These are phyloP conservation scores for Pholis gunnellus DNA, from an alignment of 2,113 vertebrate species.

Conservation along the genomic window DNA sequence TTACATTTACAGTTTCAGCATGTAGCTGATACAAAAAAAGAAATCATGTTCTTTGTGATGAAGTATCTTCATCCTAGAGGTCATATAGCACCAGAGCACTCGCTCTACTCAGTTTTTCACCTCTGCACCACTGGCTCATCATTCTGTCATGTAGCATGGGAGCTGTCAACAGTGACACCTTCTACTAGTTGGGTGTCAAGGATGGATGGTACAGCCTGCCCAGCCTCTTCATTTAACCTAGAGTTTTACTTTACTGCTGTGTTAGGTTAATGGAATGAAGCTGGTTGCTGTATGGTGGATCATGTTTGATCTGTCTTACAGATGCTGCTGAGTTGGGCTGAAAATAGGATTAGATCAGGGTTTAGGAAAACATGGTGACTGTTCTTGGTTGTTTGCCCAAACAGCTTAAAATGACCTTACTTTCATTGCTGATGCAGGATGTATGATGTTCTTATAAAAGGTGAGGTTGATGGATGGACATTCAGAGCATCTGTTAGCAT, in stretches of 20 bases:
- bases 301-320: slow-evolving; percentile 59
- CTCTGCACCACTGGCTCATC: slow-evolving; percentile 63
- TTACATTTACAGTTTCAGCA: slow-evolving; percentile 24
- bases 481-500: background rate
- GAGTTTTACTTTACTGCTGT: slow-evolving; percentile 53
- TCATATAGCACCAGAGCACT: slow-evolving; percentile 42
- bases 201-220: slow-evolving; percentile 53
- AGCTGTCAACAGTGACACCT: slow-evolving; percentile 73
- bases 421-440: background rate
- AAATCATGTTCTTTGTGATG: slow-evolving; percentile 24
- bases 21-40: slow-evolving; percentile 20
- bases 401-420: background rate
- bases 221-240: slow-evolving; percentile 64
- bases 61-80: slow-evolving; percentile 54
- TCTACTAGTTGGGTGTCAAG: slow-evolving; percentile 64
- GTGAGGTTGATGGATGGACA: background rate
- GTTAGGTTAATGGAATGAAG: slow-evolving; percentile 56
- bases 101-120: slow-evolving; percentile 55
- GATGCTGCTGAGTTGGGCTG: slow-evolving; percentile 46
- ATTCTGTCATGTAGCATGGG: slow-evolving; percentile 62
- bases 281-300: slow-evolving; percentile 36
- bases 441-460: background rate
- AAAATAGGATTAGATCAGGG: slow-evolving; percentile 24
- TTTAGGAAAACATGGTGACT: background rate
- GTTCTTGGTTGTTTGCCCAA: slow-evolving; percentile 7